A percentile compares a stretch with the other conserved stretches of the same genome.
phyloP scores from a whole-genome alignment of 2,888 invertebrate genomes.

The Hemistola chrysoprasaria region DNA sequence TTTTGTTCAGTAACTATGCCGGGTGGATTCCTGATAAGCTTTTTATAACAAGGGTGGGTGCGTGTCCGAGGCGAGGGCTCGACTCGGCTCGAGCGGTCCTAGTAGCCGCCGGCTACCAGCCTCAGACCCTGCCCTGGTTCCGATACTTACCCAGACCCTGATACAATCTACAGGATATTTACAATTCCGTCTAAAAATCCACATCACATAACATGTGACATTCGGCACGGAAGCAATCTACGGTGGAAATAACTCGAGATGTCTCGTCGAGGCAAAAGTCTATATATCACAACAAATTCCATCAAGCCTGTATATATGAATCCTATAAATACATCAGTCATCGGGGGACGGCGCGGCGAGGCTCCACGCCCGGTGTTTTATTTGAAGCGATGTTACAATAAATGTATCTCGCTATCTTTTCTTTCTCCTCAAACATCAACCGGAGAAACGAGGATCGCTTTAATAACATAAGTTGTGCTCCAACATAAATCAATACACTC shows the following conservation, averaged over 20 bases:
- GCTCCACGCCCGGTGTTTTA: constrained; percentile 35
- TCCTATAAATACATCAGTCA: constrained; percentile 42
- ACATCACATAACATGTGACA: constrained; percentile 24
- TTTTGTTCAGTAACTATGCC: constrained; percentile 62
- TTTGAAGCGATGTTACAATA: constrained; percentile 26
- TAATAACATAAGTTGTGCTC: constrained; percentile 5
- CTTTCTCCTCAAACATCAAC: constrained; percentile 17
- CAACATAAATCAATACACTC: constrained; percentile 13
- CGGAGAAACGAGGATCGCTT: constrained; percentile 15
- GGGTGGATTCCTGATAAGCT: constrained; percentile 62
- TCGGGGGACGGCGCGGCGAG: constrained; percentile 25
- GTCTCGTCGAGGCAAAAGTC: constrained; percentile 23
- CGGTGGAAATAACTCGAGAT: constrained; percentile 30
- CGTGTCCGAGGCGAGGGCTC: constrained; percentile 5
- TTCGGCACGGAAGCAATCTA: constrained; percentile 32
- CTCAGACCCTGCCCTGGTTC: constrained; percentile 12
- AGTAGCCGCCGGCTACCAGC: constrained; percentile 5
- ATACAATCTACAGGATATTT: constrained; percentile 24
- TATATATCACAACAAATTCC: constrained; percentile 32
- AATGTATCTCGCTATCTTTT: constrained; percentile 21
- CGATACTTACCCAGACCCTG: constrained; percentile 27
- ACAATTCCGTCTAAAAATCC: constrained; percentile 20
- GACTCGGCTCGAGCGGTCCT: background rate
- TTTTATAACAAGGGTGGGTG: constrained; percentile 58
- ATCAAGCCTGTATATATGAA: constrained; percentile 34